Base-by-base conservation (phyloP, 1,140 invertebrate species). In the Psilanteris sp. region DNA sequence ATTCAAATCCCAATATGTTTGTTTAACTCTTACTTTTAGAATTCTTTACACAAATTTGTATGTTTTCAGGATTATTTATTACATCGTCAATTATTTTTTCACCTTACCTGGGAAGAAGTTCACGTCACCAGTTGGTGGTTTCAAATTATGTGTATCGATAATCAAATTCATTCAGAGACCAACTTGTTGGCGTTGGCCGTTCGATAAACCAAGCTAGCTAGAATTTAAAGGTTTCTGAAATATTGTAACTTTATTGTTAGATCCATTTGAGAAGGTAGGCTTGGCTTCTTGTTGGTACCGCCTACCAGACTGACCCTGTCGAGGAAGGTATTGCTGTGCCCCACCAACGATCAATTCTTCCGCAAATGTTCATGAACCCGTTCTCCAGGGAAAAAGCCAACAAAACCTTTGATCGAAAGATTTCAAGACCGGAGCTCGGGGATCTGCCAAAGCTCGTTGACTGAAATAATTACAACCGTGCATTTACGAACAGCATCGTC, bases 281-380 rank as follows among this genome's bases (percentile, higher is more conserved):
- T 64, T 78, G 78, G 76, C 78, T 72, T 72, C 39, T 66, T 62
- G 15, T 66, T 75, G 76, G 78, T 73, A 78, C 62, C 79, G 79
- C 79, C 79, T 78, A 75, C 79, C 75, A 70, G 67, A 80, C 72
- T 80, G 76, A 80, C 79, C 78, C 79, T 74, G 72, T 73, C 64
- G 50, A 75, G 41, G 62, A 78, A 73, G 68, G 61, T 74, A 59
- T 62, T 54, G 61, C 72, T 43, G 26, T 77, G 59, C 77, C 77
- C 77, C 73, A 71, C 77, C 77, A 79, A 36, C 64, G 44, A 70
- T 78, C 68, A 70, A 52, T 77, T 77, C 55, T 68, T 72, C 62
- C 62, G 22, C 26, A 64, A 61, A 61, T 54, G 55, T 36, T 57
- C 31, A 37, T 41, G 55, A 68, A 46, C 57, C 18, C 61, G 62